A percentile compares a stretch with the other conserved stretches of the same genome.
phyloP scores from a whole-genome alignment of 2,113 vertebrate genomes.

The Theropithecus gelada region DNA sequence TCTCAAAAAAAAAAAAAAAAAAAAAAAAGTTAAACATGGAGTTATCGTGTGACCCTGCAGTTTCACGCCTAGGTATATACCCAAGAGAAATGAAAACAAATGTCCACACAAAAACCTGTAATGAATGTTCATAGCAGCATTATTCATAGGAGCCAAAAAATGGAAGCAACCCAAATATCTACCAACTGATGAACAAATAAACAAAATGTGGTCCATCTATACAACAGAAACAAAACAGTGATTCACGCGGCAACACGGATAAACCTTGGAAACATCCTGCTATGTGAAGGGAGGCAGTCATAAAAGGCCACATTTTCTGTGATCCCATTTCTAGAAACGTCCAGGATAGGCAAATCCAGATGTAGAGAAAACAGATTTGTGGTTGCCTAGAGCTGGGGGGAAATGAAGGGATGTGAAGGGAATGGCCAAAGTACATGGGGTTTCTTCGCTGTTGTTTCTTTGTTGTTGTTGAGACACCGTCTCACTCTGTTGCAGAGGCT shows the following conservation, averaged over 20 bases:
- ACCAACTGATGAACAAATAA: background rate
- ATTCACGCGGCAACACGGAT: too few species aligned
- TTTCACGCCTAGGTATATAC: too few species aligned
- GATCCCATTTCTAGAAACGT: background rate
- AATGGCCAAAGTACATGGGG: accelerated
- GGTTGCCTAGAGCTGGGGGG: background rate
- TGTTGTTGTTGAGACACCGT: too few species aligned
- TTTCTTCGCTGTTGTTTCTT: too few species aligned
- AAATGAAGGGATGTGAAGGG: background rate
- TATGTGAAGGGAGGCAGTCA: background rate
- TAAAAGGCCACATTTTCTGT: background rate
- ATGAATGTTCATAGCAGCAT: background rate
- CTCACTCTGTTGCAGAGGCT: too few species aligned
- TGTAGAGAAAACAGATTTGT: background rate
- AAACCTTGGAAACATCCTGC: background rate
- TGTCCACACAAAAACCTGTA: too few species aligned
- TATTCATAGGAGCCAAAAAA: background rate
- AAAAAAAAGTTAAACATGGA: too few species aligned
- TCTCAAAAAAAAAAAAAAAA: too few species aligned
- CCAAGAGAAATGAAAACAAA: background rate
- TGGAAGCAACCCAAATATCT: background rate
- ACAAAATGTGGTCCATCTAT: background rate
- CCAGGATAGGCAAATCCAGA: background rate
- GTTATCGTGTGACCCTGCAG: background rate
- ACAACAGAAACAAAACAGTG: background rate